Conservation (phyloP, 2,113 vertebrate genomes). For the Maccullochella peelii region DNA sequence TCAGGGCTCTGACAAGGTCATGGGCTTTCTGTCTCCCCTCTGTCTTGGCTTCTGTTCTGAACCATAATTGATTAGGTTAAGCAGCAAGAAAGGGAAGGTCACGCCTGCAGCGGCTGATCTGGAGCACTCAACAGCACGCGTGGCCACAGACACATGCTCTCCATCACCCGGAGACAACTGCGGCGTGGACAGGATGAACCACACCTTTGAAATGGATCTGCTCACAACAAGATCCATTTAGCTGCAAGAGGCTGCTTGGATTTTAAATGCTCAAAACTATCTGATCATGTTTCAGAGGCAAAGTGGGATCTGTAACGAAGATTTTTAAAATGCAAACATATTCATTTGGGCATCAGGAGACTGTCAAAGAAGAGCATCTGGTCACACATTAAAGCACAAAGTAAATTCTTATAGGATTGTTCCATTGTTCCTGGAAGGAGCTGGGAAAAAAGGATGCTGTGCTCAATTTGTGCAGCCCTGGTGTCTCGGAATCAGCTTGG, state of each 20-base stretch:
- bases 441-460: constrained; percentile 41
- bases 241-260: not conserved
- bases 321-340: constrained; percentile 35
- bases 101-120: constrained; percentile 71
- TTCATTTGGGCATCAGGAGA: constrained; percentile 17
- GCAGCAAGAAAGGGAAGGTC: constrained; percentile 82
- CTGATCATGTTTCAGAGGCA: not conserved
- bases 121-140: constrained; percentile 58
- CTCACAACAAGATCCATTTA: constrained; percentile 34
- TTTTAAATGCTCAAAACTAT: not conserved
- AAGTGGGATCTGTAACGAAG: constrained; percentile 6
- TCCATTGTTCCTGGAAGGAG: constrained; percentile 25
- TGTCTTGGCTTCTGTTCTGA: constrained; percentile 81
- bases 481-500: constrained; percentile 57
- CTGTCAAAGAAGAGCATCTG: constrained; percentile 31
- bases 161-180: constrained; percentile 70
- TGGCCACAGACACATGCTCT: constrained; percentile 74
- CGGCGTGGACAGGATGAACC: constrained; percentile 41
- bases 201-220: constrained; percentile 49
- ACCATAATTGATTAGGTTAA: constrained; percentile 88
- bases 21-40: constrained; percentile 70
- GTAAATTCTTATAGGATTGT: constrained; percentile 36
- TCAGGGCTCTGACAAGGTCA: constrained; percentile 83
- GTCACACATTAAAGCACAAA: constrained; percentile 36
- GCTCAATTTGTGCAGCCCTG: constrained; percentile 60